A percentile compares a stretch with the other conserved stretches of the same genome.
phyloP scores from a whole-genome alignment of 2,888 invertebrate species.

The Andrena minutula region DNA sequence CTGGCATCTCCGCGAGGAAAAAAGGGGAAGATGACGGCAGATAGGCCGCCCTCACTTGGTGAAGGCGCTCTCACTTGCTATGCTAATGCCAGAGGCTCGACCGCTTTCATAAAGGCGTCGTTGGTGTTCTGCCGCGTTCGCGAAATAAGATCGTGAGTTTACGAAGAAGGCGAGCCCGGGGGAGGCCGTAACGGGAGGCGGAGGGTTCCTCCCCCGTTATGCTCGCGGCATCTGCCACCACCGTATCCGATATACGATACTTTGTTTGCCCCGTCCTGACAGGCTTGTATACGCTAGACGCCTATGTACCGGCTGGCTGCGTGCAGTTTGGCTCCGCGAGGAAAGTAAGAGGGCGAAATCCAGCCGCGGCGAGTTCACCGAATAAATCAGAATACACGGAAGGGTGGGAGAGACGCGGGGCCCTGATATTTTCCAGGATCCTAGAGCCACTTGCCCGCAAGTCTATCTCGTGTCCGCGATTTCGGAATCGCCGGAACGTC shows the following conservation, averaged over 20 bases:
- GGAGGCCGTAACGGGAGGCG: constrained; percentile 20
- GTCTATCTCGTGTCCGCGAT: constrained; percentile 15
- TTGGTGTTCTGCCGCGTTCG: constrained; percentile 53
- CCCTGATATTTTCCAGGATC: constrained; percentile 40
- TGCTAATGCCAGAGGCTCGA: constrained; percentile 67
- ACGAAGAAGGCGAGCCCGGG: constrained; percentile 45
- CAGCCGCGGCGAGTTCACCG: constrained; percentile 68
- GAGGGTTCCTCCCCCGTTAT: constrained; percentile 69
- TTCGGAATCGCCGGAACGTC: constrained; percentile 17
- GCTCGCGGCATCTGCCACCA: constrained; percentile 78
- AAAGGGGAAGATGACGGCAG: neutral
- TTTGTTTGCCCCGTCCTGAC: constrained; percentile 70
- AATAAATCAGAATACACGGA: constrained; percentile 76
- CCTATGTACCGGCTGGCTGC: constrained; percentile 28
- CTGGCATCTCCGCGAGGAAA: constrained; percentile 1
- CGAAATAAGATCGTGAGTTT: constrained; percentile 74
- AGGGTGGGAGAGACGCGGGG: neutral
- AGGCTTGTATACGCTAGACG: constrained; percentile 40
- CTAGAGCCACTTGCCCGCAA: constrained; percentile 26
- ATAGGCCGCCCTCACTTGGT: neutral
- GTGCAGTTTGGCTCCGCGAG: constrained; percentile 20
- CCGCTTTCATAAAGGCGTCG: constrained; percentile 73
- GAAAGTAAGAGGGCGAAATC: constrained; percentile 38
- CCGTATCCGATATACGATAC: constrained; percentile 75
- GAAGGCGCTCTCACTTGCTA: constrained; percentile 65